Evolutionary conservation across 2,113 vertebrate genomes (phyloP), one percentile per base, ranked within the genome.

Genomic region (Oophaga pumilio): DNA sequence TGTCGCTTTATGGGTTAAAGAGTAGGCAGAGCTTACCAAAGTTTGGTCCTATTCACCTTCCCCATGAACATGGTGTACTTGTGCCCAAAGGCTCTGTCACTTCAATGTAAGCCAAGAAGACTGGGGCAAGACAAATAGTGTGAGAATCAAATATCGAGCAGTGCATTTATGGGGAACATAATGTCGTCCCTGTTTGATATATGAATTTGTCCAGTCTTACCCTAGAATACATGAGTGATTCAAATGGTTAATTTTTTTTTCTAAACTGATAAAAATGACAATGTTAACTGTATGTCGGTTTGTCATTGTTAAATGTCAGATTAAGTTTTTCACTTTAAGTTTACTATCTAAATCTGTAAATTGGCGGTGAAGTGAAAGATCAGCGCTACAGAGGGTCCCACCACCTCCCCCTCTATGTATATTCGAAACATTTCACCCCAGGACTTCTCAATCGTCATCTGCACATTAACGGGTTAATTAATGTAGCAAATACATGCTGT

Each of bases 401-500:
- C 18, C 26, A 4, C 20, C 60, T 24, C 43, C 15, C 15, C 28
- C 20, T 62, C 20, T 64, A 49, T 62, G 18, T 64, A 49, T 26
- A 73, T 26, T 73, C 6, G 22, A 26, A 84, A 6, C 68, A 62
- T 59, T 22, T 14, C 14, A 68, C 76, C 13, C 22, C 24, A 18
- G 57, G 13, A 64, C 66, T 64, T 33, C 22, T 24, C n/a, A 76
- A 56, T 20, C 10, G 8, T 53, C 14, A 20, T 59, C 17, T 33
- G 24, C 52, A 26, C 52, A 57, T 12, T 60, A 71, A 87, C 43
- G 43, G 78, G 50, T 87, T 60, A 87, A 82, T 87, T 79, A 71
- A 53, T 82, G 28, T n/a, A 71, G 50, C 8, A 80, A 59, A 68
- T 53, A 57, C 50, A 87, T 43, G 26, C 76, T 73, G 64, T 87